These are phyloP conservation scores for Vanessa cardui DNA, from an alignment of 2,888 invertebrate genomes.

Conservation along the genomic window DNA sequence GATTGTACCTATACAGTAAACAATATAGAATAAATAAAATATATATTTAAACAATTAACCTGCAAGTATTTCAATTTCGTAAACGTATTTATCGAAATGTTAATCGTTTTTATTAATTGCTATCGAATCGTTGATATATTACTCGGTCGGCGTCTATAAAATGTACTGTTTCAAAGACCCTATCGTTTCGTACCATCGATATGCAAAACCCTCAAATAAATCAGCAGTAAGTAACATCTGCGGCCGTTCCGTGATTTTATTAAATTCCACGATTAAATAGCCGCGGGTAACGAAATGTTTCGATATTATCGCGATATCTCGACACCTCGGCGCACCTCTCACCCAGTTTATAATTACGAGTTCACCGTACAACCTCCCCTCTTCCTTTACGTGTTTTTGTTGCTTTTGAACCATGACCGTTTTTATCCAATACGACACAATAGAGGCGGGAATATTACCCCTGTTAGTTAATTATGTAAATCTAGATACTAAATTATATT, in stretches of 20 bases:
- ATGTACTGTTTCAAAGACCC: conserved; percentile 30
- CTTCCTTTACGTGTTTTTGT: conserved; percentile 4
- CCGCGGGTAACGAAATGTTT: conserved; percentile 60
- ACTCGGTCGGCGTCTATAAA: conserved; percentile 1
- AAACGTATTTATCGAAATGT: background rate
- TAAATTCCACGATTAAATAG: conserved; percentile 72
- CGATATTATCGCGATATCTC: conserved; percentile 74
- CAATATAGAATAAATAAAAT: too few relatives aligned
- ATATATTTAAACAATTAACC: too few relatives aligned
- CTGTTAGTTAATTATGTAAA: background rate
- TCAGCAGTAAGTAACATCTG: conserved; percentile 49
- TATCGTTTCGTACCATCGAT: conserved; percentile 27
- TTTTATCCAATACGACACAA: background rate
- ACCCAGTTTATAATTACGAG: conserved; percentile 29
- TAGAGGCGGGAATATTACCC: background rate
- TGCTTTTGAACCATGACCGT: conserved; percentile 6
- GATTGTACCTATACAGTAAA: too few relatives aligned
- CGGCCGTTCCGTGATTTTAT: conserved; percentile 63
- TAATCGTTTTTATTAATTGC: conserved; percentile 4
- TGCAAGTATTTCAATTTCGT: background rate
- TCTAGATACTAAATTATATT: too few relatives aligned
- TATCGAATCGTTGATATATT: background rate
- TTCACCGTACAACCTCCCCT: conserved; percentile 13
- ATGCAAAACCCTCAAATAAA: conserved; percentile 52
- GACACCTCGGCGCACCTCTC: conserved; percentile 47